Base-by-base conservation (phyloP, 1,140 invertebrate genomes). In the Drosophila kohkoa region DNA sequence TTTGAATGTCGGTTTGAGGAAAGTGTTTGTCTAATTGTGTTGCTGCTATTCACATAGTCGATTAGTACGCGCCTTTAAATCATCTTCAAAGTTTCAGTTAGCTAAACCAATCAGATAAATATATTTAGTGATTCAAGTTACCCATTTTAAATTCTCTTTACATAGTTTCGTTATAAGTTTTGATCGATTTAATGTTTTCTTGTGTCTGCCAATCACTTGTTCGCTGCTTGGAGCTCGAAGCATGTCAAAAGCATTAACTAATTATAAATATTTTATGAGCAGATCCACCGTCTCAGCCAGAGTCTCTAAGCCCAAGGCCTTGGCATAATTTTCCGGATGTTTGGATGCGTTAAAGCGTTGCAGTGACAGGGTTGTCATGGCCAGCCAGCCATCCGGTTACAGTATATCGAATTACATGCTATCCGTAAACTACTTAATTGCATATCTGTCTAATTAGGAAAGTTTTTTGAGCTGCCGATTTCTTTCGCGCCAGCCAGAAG, bases 391-490 rank as follows among this genome's bases (percentile, higher is more conserved):
- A 49, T 1, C 5, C 41, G 54, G 32, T 52, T 87, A 67, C 46
- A 76, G 77, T 77, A 67, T 85, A 77, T 83, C 82, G 59, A 82
- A 83, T 81, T 68, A 74, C 69, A 78, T 52, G 67, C 67, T 79
- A 85, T 73, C 58, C 60, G 52, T 63, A 87, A 89, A 81, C 83
- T 82, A 78, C 79, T 76, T 89, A 89, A 89, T 89, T 89, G 81
- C 85, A 85, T 73, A 77, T 75, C 81, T 83, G 43, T 73, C 69
- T 77, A 79, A 89, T 89, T 89, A 89, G 75, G 46, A 77, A 82
- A 75, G 55, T 71, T 49, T 25, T 59, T 70, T 11, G 4, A 25
- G 32, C 28, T 25, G 57, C 41, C 11, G 20, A 46, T 45, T 3
- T 16, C 48, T 48, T 38, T 41, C 41, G 30, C 15, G 32, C 13